Base-by-base conservation (phyloP, 2,113 vertebrate species). In the Sitta europaea region DNA sequence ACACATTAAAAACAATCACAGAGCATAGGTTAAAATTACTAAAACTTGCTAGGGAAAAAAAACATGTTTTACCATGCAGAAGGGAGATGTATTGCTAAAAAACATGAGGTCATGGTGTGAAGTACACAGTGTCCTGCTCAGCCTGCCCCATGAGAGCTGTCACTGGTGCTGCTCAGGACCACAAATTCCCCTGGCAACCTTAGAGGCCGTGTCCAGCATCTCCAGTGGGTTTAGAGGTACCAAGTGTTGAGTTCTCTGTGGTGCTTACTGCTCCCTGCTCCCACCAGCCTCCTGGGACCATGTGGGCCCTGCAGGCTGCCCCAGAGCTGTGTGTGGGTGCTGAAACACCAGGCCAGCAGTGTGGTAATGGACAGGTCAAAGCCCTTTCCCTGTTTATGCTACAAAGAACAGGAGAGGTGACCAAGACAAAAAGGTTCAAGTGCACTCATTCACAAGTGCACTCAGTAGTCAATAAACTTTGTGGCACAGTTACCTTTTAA, bases 71-170 rank as follows among this genome's bases (percentile, higher is more conserved):
- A 6, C 4, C 21, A 16, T 43, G 57, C 45, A 23, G 21, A 65
- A 15, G 4, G 22, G 47, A 14, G 14, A 20, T n/a, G n/a, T n/a
- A n/a, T n/a, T n/a, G n/a, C n/a, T n/a, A n/a, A n/a, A n/a, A n/a
- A n/a, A n/a, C n/a, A n/a, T n/a, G 43, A 23, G 40, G 20, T 27
- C 10, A 5, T 14, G 35, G 21, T 22, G 31, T 10, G 6, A 28
- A 31, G 70, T 62, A 22, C 14, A 14, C 11, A 3, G 1, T 14
- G 12, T 25, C 10, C 22, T 8, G 27, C 51, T 31, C 5, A 6
- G 8, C n/a, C 57, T 36, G 2, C 4, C 35, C 1, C 0, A 1
- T 31, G 14, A 3, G 25, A 72, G 58, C 58, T 88, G 50, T 63
- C 57, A 8, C 21, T 35, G 57, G 10, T 71, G 35, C 31, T 63